Evolutionary conservation across 2,888 invertebrate species (phyloP).

Genomic region (Melinaea menophilus): DNA sequence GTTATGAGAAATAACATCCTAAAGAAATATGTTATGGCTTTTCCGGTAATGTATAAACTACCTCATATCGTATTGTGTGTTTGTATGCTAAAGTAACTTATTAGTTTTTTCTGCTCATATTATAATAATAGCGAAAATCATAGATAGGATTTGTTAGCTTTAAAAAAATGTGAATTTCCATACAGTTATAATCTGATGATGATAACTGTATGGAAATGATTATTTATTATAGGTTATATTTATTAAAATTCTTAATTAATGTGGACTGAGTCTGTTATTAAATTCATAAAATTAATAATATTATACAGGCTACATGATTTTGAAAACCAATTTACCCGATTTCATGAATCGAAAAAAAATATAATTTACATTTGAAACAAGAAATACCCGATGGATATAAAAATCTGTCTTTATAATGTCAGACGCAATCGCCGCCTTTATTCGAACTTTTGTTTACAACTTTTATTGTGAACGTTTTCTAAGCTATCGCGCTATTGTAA

Average conservation of each 20-base stretch:
- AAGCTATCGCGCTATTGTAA: constrained; percentile 64
- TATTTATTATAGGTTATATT: no score
- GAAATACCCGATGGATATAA: neutral
- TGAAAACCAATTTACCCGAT: no score
- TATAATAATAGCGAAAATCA: neutral
- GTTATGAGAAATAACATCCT: constrained; percentile 27
- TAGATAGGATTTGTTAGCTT: no score
- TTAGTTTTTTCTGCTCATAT: neutral
- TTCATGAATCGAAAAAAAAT: neutral
- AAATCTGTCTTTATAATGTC: constrained; percentile 13
- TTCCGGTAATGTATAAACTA: neutral
- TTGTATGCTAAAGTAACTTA: neutral
- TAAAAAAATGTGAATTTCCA: no score
- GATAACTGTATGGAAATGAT: no score
- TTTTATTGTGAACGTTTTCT: constrained; percentile 68
- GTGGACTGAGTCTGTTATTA: no score
- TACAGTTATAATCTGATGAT: no score
- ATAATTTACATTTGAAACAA: neutral
- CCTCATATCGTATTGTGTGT: neutral
- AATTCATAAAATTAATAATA: no score
- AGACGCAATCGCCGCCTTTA: constrained; percentile 54
- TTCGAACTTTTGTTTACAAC: constrained; percentile 60
- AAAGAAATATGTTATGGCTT: constrained; percentile 26
- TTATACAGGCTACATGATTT: no score
- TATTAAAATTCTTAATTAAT: no score